Percentiles rank a stretch among this genome's conserved stretches.
Conservation (phyloP, 1,140 invertebrate genomes). For the Holotrichia oblita region DNA sequence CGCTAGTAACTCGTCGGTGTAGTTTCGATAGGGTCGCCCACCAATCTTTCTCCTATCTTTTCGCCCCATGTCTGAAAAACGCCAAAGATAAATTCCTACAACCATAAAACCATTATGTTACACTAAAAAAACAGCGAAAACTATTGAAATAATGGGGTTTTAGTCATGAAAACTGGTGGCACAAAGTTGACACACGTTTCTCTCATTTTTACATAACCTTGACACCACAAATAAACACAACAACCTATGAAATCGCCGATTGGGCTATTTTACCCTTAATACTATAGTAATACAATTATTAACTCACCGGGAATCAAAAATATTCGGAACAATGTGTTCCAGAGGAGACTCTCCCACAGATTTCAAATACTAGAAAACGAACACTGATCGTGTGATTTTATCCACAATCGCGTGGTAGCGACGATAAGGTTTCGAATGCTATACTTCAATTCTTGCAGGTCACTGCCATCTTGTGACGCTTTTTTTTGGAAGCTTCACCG, state of each 20-base stretch:
- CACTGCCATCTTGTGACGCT: neutral
- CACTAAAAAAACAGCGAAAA: neutral
- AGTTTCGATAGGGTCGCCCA: slow-evolving; percentile 10
- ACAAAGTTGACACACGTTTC: slow-evolving; percentile 12
- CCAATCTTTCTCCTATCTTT: slow-evolving; percentile 12
- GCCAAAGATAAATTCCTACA: neutral
- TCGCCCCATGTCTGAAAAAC: slow-evolving; percentile 5
- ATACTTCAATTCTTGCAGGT: slow-evolving; percentile 2
- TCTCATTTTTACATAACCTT: slow-evolving; percentile 13
- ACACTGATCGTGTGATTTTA: slow-evolving; percentile 12
- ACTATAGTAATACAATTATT: slow-evolving; percentile 14
- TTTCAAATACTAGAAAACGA: slow-evolving; percentile 13
- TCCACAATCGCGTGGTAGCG: slow-evolving; percentile 10
- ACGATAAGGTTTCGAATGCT: slow-evolving; percentile 12
- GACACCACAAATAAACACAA: slow-evolving; percentile 12
- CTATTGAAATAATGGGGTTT: slow-evolving; percentile 13
- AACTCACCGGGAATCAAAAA: slow-evolving; percentile 12
- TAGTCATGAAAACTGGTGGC: slow-evolving; percentile 11
- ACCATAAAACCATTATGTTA: slow-evolving; percentile 13
- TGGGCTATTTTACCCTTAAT: slow-evolving; percentile 12
- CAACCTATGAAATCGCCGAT: slow-evolving; percentile 11
- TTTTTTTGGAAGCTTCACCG: slow-evolving; percentile 12
- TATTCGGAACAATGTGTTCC: slow-evolving; percentile 12
- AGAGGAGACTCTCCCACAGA: slow-evolving; percentile 10
- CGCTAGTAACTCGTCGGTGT: slow-evolving; percentile 10